Base-by-base conservation (phyloP, 2,797 vertebrate species). In the Schizopygopsis pylzovi region DNA sequence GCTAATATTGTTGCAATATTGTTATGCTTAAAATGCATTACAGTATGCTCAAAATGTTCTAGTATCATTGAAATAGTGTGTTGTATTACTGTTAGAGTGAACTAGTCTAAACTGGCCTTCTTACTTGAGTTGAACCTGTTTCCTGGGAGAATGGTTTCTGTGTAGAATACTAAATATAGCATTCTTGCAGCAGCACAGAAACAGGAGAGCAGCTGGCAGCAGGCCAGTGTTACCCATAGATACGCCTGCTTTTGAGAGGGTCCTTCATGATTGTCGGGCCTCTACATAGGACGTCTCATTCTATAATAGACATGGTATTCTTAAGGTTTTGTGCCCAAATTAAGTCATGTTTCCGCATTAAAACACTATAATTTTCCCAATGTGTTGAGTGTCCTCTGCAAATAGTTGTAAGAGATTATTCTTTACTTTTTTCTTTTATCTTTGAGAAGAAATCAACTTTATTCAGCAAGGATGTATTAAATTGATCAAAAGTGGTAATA, bases 151-250 rank as follows among this genome's bases (percentile, higher is more conserved):
- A 70, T 65, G 75, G 15, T 71, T 82, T 83, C 79, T 77, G 79
- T 82, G 73, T 88, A 79, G 87, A 88, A 89, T 90, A 89, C 84
- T 79, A 90, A 91, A 87, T 85, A 77, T 86, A 80, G 63, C 16
- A 20, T 56, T 39, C 39, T 81, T n/a, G 68, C 67, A 22, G 41
- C 28, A 28, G 28, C 63, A 25, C 61, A 81, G 41, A 70, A 63
- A 75, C 81, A 49, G 72, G 71, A 81, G 80, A 43, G 77, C 22
- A 39, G 28, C 72, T 88, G 87, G 87, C 73, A 73, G 45, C 22
- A 13, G 63, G 80, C 89, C 88, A 86, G 85, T 13, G 88, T 92
- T 87, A 52, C 85, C 85, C 78, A 33, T 41, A 79, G 88, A 83
- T 80, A 85, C 79, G 25, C 76, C 25, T 76, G 41, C 68, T 82